Conservation (phyloP, 2,113 vertebrate species). For the Bagarius yarrelli region DNA sequence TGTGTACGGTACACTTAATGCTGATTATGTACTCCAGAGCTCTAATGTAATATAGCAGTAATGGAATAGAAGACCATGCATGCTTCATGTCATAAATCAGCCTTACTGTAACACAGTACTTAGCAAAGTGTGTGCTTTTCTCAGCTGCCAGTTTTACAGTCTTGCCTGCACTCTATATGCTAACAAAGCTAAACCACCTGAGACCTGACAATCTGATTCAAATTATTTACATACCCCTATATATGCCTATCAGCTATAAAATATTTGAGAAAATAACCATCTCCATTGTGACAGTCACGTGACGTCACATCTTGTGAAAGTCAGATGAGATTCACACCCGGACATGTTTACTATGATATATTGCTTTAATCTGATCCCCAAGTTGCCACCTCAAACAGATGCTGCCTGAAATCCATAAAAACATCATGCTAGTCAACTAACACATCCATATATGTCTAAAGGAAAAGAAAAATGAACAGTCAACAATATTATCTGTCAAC, state of each 20-base stretch:
- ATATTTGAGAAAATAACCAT: neutral
- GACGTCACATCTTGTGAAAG: neutral
- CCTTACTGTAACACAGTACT: neutral
- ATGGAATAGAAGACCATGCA: slow-evolving; percentile 7
- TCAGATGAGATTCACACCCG: neutral
- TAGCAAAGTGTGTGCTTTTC: neutral
- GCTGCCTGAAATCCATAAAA: slow-evolving; percentile 23
- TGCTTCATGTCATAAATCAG: neutral
- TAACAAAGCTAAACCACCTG: slow-evolving; percentile 32
- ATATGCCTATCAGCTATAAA: neutral
- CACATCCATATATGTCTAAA: slow-evolving; percentile 13
- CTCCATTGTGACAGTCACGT: neutral
- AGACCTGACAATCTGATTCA: neutral
- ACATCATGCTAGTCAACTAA: slow-evolving; percentile 7
- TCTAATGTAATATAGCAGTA: neutral
- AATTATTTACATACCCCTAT: neutral
- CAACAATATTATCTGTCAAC: slow-evolving; percentile 13
- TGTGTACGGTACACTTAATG: neutral
- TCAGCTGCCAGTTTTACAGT: neutral
- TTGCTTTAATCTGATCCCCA: slow-evolving; percentile 10
- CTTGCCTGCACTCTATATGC: neutral
- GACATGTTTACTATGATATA: slow-evolving; percentile 25
- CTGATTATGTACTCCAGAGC: neutral
- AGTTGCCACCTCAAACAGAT: slow-evolving; percentile 16
- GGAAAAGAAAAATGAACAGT: slow-evolving; percentile 25